Conservation (phyloP, 2,888 invertebrate genomes). For the Aphodius granarius region DNA sequence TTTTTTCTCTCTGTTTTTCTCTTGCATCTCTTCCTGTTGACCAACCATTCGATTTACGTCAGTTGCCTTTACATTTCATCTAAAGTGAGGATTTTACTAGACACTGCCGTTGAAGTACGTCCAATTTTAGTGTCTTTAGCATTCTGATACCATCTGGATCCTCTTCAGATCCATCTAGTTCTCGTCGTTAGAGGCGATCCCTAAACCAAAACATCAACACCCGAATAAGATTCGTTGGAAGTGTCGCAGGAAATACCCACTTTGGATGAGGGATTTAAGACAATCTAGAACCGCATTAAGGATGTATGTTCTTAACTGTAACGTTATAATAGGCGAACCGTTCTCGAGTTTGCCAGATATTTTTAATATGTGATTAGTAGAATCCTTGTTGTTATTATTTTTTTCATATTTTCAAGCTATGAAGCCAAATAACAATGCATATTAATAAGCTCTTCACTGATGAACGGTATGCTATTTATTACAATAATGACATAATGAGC, state of each 20-base stretch:
- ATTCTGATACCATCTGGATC: background rate
- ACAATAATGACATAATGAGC: too few relatives aligned
- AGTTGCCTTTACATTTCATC: background rate
- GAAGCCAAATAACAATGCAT: too few relatives aligned
- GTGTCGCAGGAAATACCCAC: background rate
- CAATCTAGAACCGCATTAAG: background rate
- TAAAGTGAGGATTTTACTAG: background rate
- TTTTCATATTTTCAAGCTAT: too few relatives aligned
- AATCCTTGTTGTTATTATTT: too few relatives aligned
- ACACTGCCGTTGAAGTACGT: background rate
- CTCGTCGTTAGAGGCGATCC: background rate
- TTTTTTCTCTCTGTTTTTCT: constrained; percentile 2
- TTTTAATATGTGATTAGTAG: too few relatives aligned
- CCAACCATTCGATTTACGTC: background rate
- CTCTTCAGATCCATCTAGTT: background rate
- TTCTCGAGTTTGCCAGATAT: too few relatives aligned
- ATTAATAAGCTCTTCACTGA: too few relatives aligned
- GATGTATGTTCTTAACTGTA: background rate
- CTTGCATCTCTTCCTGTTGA: background rate
- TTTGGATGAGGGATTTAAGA: background rate
- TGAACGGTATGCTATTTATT: too few relatives aligned
- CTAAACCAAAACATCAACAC: background rate
- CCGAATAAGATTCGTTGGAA: background rate
- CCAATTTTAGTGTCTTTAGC: background rate
- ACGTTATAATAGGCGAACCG: too few relatives aligned